Percentiles rank a stretch among this genome's conserved stretches.
These are phyloP conservation scores for Nebria brevicollis DNA, from an alignment of 2,888 invertebrate species.

Conservation along the genomic window DNA sequence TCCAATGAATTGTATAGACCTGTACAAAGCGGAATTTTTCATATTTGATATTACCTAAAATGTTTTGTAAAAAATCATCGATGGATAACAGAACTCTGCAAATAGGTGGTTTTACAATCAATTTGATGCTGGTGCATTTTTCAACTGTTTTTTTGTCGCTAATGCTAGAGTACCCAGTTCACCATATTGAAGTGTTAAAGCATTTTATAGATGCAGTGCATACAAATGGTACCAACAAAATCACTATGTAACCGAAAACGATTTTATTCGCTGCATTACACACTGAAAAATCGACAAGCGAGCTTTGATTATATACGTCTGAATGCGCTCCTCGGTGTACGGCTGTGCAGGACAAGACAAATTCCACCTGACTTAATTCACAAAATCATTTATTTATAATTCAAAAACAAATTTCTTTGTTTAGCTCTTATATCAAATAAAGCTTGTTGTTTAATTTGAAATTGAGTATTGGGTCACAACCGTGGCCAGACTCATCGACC, in stretches of 20 bases:
- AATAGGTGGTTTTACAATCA: too few species aligned
- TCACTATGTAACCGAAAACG: neutral
- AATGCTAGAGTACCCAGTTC: too few species aligned
- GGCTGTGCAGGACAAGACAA: neutral
- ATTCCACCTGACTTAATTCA: neutral
- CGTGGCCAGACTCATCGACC: neutral
- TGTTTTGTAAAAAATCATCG: neutral
- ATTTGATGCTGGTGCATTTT: too few species aligned
- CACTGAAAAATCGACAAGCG: slow-evolving; percentile 4
- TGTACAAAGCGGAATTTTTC: neutral
- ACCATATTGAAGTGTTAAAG: neutral
- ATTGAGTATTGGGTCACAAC: neutral
- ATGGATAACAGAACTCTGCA: neutral
- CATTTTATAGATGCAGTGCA: neutral
- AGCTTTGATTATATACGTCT: neutral
- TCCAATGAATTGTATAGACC: neutral
- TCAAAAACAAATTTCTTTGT: too few species aligned
- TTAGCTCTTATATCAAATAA: too few species aligned
- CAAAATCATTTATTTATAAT: neutral
- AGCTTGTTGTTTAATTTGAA: neutral
- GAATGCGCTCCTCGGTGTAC: neutral
- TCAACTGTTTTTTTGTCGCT: too few species aligned
- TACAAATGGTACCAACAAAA: neutral
- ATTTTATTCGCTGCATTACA: slow-evolving; percentile 14
- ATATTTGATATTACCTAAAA: neutral